Percentiles rank a stretch among this genome's conserved stretches.
Evolutionary conservation across 2,888 invertebrate genomes (phyloP).

Genomic region (Leistus spinibarbis): DNA sequence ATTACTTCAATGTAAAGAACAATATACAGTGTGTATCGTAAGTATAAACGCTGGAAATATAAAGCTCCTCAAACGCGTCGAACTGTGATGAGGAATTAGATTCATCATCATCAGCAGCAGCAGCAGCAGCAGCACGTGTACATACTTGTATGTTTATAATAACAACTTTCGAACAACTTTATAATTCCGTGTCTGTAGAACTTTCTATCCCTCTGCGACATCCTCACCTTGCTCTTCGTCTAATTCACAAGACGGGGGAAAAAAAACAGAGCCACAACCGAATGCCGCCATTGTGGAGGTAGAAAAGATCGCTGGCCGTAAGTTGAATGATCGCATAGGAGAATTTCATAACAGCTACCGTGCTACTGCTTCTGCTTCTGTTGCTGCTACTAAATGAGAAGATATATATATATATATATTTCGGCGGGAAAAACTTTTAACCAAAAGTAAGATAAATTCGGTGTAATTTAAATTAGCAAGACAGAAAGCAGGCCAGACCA

Average conservation of each 20-base stretch:
- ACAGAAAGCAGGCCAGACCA: conserved; percentile 40
- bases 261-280: too few relatives aligned
- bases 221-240: neutral
- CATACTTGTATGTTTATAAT: neutral
- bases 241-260: too few relatives aligned
- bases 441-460: conserved; percentile 40
- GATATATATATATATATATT: conserved; percentile 39
- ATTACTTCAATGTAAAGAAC: conserved; percentile 27
- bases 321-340: conserved; percentile 29
- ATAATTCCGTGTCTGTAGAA: conserved; percentile 1
- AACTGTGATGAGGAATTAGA: conserved; percentile 24
- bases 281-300: too few relatives aligned
- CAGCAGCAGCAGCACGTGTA: too few relatives aligned
- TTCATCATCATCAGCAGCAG: neutral
- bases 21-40: conserved; percentile 25
- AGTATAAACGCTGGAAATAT: neutral
- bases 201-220: neutral
- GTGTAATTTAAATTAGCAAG: conserved; percentile 40
- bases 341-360: conserved; percentile 27
- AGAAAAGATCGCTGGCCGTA: conserved; percentile 6
- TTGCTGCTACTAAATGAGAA: conserved; percentile 32
- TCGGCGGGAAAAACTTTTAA: conserved; percentile 40
- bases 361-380: neutral
- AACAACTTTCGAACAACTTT: conserved; percentile 3
- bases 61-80: conserved; percentile 23